Percentiles rank a stretch among this genome's conserved stretches.
These are phyloP conservation scores for Notamacropus eugenii DNA, from an alignment of 2,797 vertebrate genomes.

Conservation along the genomic window DNA sequence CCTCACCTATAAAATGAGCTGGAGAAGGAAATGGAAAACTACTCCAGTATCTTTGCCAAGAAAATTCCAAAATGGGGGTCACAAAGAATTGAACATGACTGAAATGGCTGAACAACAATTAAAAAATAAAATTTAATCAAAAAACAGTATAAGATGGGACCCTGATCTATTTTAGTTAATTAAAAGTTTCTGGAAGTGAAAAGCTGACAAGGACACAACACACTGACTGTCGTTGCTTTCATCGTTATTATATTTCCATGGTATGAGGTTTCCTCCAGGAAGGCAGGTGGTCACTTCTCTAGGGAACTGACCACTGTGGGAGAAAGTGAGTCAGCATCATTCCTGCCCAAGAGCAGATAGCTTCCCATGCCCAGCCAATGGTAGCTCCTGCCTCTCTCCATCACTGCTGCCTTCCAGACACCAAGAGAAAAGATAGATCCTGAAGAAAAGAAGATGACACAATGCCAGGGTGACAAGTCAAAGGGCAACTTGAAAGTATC, in stretches of 20 bases:
- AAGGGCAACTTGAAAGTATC: constrained; percentile 7
- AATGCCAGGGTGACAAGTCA: background rate
- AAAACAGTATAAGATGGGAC: background rate
- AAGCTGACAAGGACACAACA: background rate
- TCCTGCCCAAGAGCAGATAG: background rate
- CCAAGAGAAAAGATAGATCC: background rate
- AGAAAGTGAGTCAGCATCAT: background rate
- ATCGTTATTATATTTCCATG: background rate
- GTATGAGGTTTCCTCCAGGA: background rate
- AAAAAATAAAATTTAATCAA: background rate
- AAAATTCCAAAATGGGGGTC: background rate
- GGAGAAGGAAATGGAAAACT: background rate
- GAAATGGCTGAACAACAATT: background rate
- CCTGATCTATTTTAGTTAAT: background rate
- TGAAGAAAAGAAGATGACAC: background rate
- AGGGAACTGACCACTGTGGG: background rate
- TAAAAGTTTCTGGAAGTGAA: background rate
- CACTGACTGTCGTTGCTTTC: background rate
- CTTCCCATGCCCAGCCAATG: background rate
- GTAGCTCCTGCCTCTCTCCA: background rate
- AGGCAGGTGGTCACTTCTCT: background rate
- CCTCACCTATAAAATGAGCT: background rate
- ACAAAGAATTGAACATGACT: background rate
- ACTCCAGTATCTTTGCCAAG: background rate
- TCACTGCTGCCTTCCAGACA: background rate